Evolutionary conservation across 2,797 vertebrate species (phyloP).

Genomic region (Trichosurus vulpecula): DNA sequence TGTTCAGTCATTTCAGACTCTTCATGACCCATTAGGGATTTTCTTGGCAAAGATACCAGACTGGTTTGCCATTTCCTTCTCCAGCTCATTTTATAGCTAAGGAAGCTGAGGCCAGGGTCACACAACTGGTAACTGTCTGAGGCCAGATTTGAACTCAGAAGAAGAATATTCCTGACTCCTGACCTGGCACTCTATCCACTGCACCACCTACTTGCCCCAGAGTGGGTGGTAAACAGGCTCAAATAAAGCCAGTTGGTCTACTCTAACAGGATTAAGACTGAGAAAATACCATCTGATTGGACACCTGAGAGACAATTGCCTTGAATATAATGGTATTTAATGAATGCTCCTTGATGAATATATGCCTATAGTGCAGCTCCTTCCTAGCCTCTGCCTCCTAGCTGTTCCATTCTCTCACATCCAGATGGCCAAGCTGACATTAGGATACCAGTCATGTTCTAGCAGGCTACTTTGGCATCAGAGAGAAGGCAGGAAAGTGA

Average conservation of each 20-base stretch:
- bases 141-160: not conserved
- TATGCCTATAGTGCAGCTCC: not conserved
- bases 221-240: not conserved
- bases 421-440: not conserved
- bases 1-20: not conserved
- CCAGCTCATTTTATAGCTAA: not conserved
- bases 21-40: not conserved
- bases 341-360: not conserved
- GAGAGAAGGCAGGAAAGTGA: conserved; percentile 18
- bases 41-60: not conserved
- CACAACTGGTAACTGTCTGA: not conserved
- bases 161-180: not conserved
- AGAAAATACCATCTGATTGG: not conserved
- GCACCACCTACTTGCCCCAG: not conserved
- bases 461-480: conserved; percentile 24
- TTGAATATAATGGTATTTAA: not conserved
- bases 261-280: not conserved
- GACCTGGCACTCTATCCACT: not conserved
- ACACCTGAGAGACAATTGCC: not conserved
- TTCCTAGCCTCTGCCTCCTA: not conserved
- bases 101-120: conserved; percentile 17
- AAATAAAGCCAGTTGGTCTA: not conserved
- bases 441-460: not conserved
- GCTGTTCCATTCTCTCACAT: conserved; percentile 16
- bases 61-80: not conserved